phyloP scores from a whole-genome alignment of 23 tunicate genomes.

The Styela plicata region DNA sequence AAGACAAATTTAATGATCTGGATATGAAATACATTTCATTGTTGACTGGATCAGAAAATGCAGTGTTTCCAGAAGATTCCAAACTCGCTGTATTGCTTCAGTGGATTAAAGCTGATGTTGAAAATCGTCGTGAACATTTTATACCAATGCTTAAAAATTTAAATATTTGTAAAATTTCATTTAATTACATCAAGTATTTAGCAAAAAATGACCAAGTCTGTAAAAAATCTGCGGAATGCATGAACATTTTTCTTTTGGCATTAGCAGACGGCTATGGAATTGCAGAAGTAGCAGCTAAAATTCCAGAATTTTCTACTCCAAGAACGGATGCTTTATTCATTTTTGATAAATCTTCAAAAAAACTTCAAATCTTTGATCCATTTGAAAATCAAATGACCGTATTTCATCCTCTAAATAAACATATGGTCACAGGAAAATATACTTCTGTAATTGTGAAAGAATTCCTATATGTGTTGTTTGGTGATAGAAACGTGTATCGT shows the following conservation, averaged over 20 bases:
- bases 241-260: not conserved
- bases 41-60: not conserved
- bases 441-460: not conserved
- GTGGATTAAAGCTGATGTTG: not conserved
- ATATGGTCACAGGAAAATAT: not conserved
- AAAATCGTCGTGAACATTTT: not conserved
- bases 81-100: not conserved
- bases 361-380: not conserved
- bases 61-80: not conserved
- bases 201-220: not conserved
- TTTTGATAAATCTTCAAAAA: not conserved
- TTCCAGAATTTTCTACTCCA: not conserved
- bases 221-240: not conserved
- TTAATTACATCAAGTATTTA: too few species aligned
- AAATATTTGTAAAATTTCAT: not conserved
- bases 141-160: conserved; percentile 37
- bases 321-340: not conserved
- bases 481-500: not conserved
- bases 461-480: not conserved
- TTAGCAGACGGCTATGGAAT: not conserved
- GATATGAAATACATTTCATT: not conserved
- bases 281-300: not conserved
- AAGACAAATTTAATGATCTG: not conserved
- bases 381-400: not conserved
- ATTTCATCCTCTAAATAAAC: not conserved